Base-by-base conservation (phyloP, 2,113 vertebrate genomes). In the Callaeas wilsoni region DNA sequence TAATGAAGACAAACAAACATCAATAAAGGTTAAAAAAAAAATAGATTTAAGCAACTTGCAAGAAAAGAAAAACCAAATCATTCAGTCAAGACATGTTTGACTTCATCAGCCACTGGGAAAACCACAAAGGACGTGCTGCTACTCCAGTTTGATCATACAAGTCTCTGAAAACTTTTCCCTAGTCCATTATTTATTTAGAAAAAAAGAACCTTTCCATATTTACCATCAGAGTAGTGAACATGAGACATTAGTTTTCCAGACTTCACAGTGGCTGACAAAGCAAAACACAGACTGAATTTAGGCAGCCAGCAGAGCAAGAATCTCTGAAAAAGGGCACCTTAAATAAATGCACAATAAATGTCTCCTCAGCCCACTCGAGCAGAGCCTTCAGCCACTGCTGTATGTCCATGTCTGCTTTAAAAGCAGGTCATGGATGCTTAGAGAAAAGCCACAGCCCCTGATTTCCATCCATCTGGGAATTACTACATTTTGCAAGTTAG, bases 201-300 rank as follows among this genome's bases (percentile, higher is more conserved):
- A 90, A 78, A 93, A 67, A 32, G 30, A 88, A 33, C 84, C 73
- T 63, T 80, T 76, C 83, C n/a, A 21, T 26, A 84, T 84, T 87
- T 78, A 79, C 64, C 37, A 4, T 63, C 39, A 82, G 60, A 3
- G 17, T 6, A 49, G 86, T 7, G 55, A 63, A 87, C 74, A 87
- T 0, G 9, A 91, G 62, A 73, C 93, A 87, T 86, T 49, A 30
- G 60, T 77, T 91, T 82, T 59, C 69, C 79, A 77, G 56, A 22
- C 63, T 67, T 80, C 62, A 77, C 62, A 86, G 42, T 12, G 47
- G 92, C 94, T 96, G 96, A 97, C 84, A 91, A 93, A 95, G 93
- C 93, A 96, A 86, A 95, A 88, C 2, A 12, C 32, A n/a, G 17
- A 22, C 49, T 78, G 44, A 84, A 56, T 21, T 53, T n/a, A 62